Evolutionary conservation across 1,140 invertebrate genomes (phyloP).

Genomic region (Bicyclus anynana): DNA sequence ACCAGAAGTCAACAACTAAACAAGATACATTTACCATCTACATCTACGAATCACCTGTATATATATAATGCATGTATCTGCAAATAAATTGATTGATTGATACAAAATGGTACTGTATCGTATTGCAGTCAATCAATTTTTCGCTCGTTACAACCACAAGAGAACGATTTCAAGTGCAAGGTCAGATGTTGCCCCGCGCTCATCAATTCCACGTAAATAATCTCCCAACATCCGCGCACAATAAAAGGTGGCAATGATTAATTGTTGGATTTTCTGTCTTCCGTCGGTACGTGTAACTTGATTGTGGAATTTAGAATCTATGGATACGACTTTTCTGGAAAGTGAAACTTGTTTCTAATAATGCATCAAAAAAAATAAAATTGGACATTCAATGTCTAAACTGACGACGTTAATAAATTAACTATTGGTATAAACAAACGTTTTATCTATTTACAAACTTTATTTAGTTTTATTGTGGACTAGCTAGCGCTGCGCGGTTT

Average conservation of each 20-base stretch:
- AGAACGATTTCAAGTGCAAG: conserved; percentile 40
- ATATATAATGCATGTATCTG: too few relatives aligned
- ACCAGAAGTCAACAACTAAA: too few relatives aligned
- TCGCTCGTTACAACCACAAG: conserved; percentile 41
- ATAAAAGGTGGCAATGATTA: conserved; percentile 57
- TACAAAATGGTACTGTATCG: neutral
- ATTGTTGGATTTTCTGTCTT: conserved; percentile 34
- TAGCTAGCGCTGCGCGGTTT: too few relatives aligned
- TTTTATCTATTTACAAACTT: too few relatives aligned
- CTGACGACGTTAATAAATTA: too few relatives aligned
- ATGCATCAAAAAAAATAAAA: too few relatives aligned
- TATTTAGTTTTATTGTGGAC: too few relatives aligned
- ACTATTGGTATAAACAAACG: too few relatives aligned
- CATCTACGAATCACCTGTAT: too few relatives aligned
- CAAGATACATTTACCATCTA: too few relatives aligned
- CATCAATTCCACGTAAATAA: conserved; percentile 68
- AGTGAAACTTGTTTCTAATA: neutral
- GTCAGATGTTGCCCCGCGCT: conserved; percentile 49
- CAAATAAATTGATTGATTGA: too few relatives aligned
- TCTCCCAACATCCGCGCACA: conserved; percentile 50
- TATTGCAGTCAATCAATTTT: conserved; percentile 21
- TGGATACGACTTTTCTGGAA: conserved; percentile 6
- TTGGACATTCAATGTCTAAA: too few relatives aligned
- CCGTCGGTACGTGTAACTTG: neutral
- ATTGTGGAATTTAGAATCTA: neutral